Conservation (phyloP, 2,888 invertebrate genomes). For the Calameuta pallipes region DNA sequence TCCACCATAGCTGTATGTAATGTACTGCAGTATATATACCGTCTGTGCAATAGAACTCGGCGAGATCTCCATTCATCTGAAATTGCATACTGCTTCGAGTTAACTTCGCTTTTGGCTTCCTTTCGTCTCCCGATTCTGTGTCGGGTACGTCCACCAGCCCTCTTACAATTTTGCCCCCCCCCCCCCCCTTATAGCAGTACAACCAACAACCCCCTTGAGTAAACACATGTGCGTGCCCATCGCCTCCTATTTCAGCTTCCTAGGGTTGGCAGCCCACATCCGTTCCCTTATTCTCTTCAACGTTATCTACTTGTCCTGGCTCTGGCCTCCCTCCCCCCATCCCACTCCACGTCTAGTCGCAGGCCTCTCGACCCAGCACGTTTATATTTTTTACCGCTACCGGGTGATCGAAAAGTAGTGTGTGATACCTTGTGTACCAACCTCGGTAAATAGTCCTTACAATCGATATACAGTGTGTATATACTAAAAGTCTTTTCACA, state of each 20-base stretch:
- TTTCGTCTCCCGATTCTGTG: not conserved
- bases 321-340: not conserved
- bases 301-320: not conserved
- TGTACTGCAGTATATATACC: not conserved
- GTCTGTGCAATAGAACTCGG: not conserved
- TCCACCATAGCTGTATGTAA: not conserved
- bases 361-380: constrained; percentile 21
- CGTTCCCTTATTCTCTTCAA: constrained; percentile 13
- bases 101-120: not conserved
- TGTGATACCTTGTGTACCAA: not conserved
- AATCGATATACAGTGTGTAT: not conserved
- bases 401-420: not conserved
- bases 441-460: not conserved
- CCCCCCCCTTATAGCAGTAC: not conserved
- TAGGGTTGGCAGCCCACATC: constrained; percentile 13
- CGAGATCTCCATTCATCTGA: constrained; percentile 46
- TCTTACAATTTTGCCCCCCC: not conserved
- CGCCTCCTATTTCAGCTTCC: constrained; percentile 14
- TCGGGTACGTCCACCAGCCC: not conserved
- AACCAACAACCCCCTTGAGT: constrained; percentile 20
- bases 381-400: not conserved
- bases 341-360: constrained; percentile 17
- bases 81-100: constrained; percentile 44
- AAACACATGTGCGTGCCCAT: constrained; percentile 36
- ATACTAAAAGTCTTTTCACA: not conserved